Conservation (phyloP, 2,888 invertebrate species). For the Thecophora atra region DNA sequence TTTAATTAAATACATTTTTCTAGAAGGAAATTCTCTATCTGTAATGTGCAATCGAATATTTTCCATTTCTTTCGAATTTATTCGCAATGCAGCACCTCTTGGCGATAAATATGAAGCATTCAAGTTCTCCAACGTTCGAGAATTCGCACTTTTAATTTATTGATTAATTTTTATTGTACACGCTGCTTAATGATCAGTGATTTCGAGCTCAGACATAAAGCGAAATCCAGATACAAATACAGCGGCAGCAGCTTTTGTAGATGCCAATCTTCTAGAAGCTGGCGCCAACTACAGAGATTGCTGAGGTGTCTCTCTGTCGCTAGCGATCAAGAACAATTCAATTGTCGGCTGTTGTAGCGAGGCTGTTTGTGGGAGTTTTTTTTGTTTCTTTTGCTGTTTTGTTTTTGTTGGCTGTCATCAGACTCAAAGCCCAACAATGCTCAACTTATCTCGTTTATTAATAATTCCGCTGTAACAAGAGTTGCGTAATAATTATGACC, state of each 20-base stretch:
- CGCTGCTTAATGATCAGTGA: conserved; percentile 18
- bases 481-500: conserved; percentile 17
- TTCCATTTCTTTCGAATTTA: too few relatives aligned
- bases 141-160: conserved; percentile 30
- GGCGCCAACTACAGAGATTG: conserved; percentile 4
- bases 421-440: background rate
- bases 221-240: background rate
- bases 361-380: conserved; percentile 1
- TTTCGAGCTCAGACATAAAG: conserved; percentile 12
- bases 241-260: background rate
- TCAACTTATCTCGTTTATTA: background rate
- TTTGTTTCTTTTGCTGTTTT: too few relatives aligned
- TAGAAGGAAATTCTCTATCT: too few relatives aligned
- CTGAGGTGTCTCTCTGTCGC: background rate
- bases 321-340: background rate
- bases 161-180: conserved; percentile 21
- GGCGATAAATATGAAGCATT: too few relatives aligned
- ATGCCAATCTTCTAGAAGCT: conserved; percentile 8
- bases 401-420: background rate
- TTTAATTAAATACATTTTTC: too few relatives aligned
- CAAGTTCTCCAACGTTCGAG: too few relatives aligned
- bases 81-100: too few relatives aligned
- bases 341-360: background rate
- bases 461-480: background rate
- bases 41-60: too few relatives aligned